A percentile compares a stretch with the other conserved stretches of the same genome.
Conservation (phyloP, 1,140 invertebrate species). For the Parasteatoda tepidariorum region DNA sequence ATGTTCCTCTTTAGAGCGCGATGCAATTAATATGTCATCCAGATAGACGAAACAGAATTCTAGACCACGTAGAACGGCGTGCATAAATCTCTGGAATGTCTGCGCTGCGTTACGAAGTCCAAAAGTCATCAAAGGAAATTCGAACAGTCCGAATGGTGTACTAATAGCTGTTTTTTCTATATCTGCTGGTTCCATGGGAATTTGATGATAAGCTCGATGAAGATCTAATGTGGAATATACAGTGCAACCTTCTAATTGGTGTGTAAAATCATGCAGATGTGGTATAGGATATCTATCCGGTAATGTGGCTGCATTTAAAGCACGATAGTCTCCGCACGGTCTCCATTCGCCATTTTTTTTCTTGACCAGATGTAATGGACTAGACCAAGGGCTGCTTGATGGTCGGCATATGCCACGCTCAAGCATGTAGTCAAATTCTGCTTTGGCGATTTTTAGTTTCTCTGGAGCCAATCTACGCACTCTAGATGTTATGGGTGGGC, state of each 20-base stretch:
- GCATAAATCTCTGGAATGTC: conserved; percentile 71
- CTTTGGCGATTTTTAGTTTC: not conserved
- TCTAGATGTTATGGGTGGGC: not conserved
- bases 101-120: conserved; percentile 69
- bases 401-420: not conserved
- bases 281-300: not conserved
- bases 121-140: conserved; percentile 66
- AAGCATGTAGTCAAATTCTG: no score
- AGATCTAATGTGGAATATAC: not conserved
- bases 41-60: conserved; percentile 62
- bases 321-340: not conserved
- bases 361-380: not conserved
- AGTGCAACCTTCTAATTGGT: not conserved
- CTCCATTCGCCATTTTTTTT: not conserved
- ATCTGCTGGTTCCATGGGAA: conserved; percentile 19
- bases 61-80: conserved; percentile 67
- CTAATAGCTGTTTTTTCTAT: conserved; percentile 48
- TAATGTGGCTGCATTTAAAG: not conserved
- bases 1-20: not conserved
- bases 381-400: not conserved
- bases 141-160: conserved; percentile 40
- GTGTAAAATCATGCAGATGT: not conserved
- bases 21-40: conserved; percentile 13
- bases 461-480: not conserved
- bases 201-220: conserved; percentile 19